phyloP scores from a whole-genome alignment of 2,888 invertebrate genomes.

The Byasa hedistus region DNA sequence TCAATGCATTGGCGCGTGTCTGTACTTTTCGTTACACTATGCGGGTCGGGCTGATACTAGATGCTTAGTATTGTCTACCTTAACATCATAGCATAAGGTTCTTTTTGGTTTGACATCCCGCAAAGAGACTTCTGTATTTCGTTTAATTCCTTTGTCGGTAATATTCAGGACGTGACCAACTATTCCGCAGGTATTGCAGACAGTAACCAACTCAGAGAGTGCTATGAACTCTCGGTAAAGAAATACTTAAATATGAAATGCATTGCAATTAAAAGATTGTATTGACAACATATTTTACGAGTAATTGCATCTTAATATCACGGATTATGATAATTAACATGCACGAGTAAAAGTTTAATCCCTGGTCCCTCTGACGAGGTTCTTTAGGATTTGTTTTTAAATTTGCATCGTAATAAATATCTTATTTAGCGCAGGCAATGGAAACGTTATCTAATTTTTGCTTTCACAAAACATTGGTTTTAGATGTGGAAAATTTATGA shows the following conservation, averaged over 20 bases:
- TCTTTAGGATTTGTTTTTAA: neutral
- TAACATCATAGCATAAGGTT: slow-evolving; percentile 38
- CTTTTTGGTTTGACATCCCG: slow-evolving; percentile 32
- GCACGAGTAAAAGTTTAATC: neutral
- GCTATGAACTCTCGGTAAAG: slow-evolving; percentile 22
- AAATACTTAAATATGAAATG: slow-evolving; percentile 6
- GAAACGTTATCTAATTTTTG: neutral
- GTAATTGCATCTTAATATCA: slow-evolving; percentile 2
- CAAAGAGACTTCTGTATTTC: slow-evolving; percentile 15
- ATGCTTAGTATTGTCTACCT: slow-evolving; percentile 28
- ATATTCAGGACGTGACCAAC: slow-evolving; percentile 70
- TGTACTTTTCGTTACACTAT: slow-evolving; percentile 47
- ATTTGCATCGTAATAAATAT: neutral
- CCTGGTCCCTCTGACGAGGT: neutral
- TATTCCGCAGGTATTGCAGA: slow-evolving; percentile 47
- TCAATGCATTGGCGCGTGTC: slow-evolving; percentile 64
- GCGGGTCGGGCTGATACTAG: slow-evolving; percentile 52
- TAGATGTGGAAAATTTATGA: too few relatives aligned
- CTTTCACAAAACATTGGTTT: neutral
- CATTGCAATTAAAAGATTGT: slow-evolving; percentile 22
- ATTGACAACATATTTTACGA: slow-evolving; percentile 21
- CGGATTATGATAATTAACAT: slow-evolving; percentile 19
- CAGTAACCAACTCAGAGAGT: slow-evolving; percentile 29
- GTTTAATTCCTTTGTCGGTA: slow-evolving; percentile 48
- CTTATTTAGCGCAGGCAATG: neutral